Conservation (phyloP, 2,888 invertebrate species). For the Rotaria macrura region DNA sequence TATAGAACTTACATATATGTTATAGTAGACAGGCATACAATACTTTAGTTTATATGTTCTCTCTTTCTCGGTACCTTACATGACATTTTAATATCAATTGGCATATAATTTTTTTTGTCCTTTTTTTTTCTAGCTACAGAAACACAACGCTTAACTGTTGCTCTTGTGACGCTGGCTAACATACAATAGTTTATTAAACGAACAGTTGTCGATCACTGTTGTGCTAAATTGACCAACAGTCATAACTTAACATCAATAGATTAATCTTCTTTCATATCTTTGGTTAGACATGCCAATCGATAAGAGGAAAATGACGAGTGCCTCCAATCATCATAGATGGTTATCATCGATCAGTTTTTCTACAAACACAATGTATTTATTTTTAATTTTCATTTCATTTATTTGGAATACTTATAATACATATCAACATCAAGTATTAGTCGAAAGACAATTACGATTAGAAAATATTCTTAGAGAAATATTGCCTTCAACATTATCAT, state of each 20-base stretch:
- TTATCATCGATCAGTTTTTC: not conserved
- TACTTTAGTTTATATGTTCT: not conserved
- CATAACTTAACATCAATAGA: not conserved
- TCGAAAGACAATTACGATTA: not conserved
- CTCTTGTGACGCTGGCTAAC: not conserved
- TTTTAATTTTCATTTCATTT: not conserved
- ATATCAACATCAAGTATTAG: not conserved
- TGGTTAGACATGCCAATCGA: not conserved
- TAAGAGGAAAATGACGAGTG: not conserved
- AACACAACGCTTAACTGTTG: not conserved
- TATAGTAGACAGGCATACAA: not conserved
- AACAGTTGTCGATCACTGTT: not conserved
- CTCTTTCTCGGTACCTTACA: not conserved
- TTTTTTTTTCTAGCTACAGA: not conserved
- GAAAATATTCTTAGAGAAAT: not conserved
- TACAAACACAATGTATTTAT: not conserved
- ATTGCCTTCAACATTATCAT: not conserved
- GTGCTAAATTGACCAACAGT: not conserved
- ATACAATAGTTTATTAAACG: not conserved
- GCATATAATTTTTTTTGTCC: not conserved
- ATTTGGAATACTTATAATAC: conserved; percentile 2
- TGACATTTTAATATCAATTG: not conserved
- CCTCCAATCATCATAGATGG: not conserved
- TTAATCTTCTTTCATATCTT: not conserved
- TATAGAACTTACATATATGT: not conserved